These are phyloP conservation scores for Lepidochrysops patricia DNA, from an alignment of 2,888 invertebrate genomes.

Conservation along the genomic window DNA sequence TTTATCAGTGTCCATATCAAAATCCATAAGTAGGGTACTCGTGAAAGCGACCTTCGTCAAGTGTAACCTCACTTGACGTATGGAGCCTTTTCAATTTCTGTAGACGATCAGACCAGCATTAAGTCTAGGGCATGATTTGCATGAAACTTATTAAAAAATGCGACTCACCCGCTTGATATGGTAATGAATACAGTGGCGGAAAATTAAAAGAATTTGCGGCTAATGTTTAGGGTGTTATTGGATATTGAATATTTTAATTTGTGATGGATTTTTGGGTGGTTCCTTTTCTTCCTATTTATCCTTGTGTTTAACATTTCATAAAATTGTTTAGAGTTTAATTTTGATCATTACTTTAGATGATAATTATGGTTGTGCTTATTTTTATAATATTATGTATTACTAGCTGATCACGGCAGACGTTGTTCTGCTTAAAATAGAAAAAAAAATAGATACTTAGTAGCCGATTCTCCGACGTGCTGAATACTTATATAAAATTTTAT, in stretches of 20 bases:
- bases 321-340: too few relatives aligned
- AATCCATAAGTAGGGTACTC: conserved; percentile 45
- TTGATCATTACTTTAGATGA: too few relatives aligned
- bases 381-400: too few relatives aligned
- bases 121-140: conserved; percentile 58
- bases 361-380: too few relatives aligned
- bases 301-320: too few relatives aligned
- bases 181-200: conserved; percentile 29
- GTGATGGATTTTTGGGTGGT: not conserved
- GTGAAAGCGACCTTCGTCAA: conserved; percentile 62
- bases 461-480: too few relatives aligned
- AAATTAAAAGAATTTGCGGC: conserved; percentile 22
- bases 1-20: conserved; percentile 54
- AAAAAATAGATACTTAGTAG: too few relatives aligned
- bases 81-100: conserved; percentile 59
- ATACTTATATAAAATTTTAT: too few relatives aligned
- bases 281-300: too few relatives aligned
- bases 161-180: conserved; percentile 36
- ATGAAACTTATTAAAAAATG: conserved; percentile 67
- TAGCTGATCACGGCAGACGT: too few relatives aligned
- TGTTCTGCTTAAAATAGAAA: too few relatives aligned
- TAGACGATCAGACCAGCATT: conserved; percentile 56
- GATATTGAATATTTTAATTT: not conserved
- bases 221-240: conserved; percentile 3
- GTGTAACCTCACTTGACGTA: conserved; percentile 53